A percentile compares a stretch with the other conserved stretches of the same genome.
Evolutionary conservation across 30 jellyfish, hydroid and myxozoan genomes (phyloP).

Genomic region (Hydra vulgaris): DNA sequence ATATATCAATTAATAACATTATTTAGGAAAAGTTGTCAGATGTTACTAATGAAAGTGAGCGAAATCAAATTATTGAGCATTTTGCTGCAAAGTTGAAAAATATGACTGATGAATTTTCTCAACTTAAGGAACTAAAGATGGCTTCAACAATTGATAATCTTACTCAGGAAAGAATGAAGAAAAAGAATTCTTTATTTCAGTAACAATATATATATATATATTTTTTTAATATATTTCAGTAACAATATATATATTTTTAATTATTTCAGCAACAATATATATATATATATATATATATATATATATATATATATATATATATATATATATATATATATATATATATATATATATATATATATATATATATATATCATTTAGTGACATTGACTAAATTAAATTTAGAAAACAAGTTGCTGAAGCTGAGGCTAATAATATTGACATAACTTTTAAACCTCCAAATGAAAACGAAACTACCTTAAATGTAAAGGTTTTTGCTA

Average conservation of each 20-base stretch:
- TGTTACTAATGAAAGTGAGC: conserved; percentile 53
- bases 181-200: conserved; percentile 52
- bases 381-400: neutral
- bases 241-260: too few relatives aligned
- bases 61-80: conserved; percentile 48
- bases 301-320: too few relatives aligned
- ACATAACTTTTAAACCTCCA: conserved; percentile 41
- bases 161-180: conserved; percentile 56
- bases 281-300: too few relatives aligned
- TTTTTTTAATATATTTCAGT: too few relatives aligned
- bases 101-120: conserved; percentile 33
- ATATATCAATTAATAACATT: neutral
- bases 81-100: conserved; percentile 62
- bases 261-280: too few relatives aligned
- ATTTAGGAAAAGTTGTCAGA: conserved; percentile 36
- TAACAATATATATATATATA: too few relatives aligned
- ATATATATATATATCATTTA: too few relatives aligned
- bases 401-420: conserved; percentile 51
- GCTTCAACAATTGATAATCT: conserved; percentile 34
- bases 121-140: conserved; percentile 47
- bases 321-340: too few relatives aligned
- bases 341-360: too few relatives aligned
- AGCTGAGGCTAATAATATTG: conserved; percentile 19
- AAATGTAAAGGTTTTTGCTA: conserved; percentile 45
- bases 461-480: conserved; percentile 55